Evolutionary conservation across 2,888 invertebrate species (phyloP).

Genomic region (Dynastes grantii): DNA sequence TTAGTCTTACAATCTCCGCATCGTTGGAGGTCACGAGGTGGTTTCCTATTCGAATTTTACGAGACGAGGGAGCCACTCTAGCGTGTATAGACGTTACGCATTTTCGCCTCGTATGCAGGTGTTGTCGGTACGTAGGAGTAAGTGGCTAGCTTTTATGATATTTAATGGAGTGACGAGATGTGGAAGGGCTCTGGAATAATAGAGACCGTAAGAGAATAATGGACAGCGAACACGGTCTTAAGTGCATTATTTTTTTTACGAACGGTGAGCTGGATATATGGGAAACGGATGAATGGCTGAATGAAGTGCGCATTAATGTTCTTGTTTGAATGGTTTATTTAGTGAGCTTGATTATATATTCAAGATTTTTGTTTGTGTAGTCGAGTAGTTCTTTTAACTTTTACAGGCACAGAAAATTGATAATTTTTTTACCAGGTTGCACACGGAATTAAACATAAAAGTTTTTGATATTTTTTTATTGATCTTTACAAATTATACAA

Average conservation of each 20-base stretch:
- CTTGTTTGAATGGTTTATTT: not conserved
- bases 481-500: no score
- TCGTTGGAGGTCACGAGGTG: not conserved
- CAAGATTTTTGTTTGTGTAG: not conserved
- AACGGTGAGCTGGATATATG: not conserved
- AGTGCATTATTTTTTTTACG: constrained; percentile 14
- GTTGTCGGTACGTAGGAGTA: constrained; percentile 4
- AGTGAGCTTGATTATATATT: not conserved
- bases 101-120: constrained; percentile 4
- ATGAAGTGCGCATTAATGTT: constrained; percentile 15
- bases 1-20: not conserved
- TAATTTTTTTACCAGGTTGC: no score
- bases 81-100: not conserved
- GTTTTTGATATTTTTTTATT: no score
- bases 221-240: constrained; percentile 6
- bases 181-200: not conserved
- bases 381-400: no score
- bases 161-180: constrained; percentile 29
- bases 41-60: constrained; percentile 17
- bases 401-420: no score
- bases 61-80: not conserved
- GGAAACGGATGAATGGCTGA: not conserved
- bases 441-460: no score
- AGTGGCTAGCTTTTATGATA: constrained; percentile 30
- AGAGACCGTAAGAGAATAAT: constrained; percentile 16